Percentiles rank a stretch among this genome's conserved stretches.
phyloP scores from a whole-genome alignment of 1,140 invertebrate species.

The Sarcophaga bullata region DNA sequence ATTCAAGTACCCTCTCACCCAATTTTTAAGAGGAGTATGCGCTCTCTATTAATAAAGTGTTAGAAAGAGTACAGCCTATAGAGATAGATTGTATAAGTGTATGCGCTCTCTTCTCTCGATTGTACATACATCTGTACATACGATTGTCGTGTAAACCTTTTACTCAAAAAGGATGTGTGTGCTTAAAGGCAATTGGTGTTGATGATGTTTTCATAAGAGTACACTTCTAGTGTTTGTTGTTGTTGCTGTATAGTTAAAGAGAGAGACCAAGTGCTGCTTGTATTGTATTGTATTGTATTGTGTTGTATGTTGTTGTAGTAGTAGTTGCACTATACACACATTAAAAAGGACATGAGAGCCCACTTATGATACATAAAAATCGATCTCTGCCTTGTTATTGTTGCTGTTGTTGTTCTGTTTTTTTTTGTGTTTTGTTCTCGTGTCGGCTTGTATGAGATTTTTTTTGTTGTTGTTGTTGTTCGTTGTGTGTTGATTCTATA shows the following conservation, averaged over 20 bases:
- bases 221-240: background rate
- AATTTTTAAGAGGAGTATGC: slow-evolving; percentile 33
- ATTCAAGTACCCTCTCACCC: slow-evolving; percentile 26
- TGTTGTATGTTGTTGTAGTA: slow-evolving; percentile 48
- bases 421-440: background rate
- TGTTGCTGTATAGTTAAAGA: background rate
- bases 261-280: slow-evolving; percentile 34
- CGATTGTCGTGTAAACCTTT: background rate
- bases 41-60: background rate
- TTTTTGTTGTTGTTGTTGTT: slow-evolving; percentile 41
- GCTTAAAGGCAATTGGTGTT: slow-evolving; percentile 38
- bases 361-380: slow-evolving; percentile 54
- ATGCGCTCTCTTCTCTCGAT: background rate
- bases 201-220: slow-evolving; percentile 26
- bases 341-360: slow-evolving; percentile 66
- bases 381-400: slow-evolving; percentile 39
- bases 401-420: slow-evolving; percentile 16
- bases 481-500: background rate
- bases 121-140: background rate
- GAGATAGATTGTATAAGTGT: background rate
- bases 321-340: slow-evolving; percentile 48
- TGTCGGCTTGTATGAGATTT: slow-evolving; percentile 30
- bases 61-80: slow-evolving; percentile 19
- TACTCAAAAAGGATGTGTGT: slow-evolving; percentile 15
- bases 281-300: slow-evolving; percentile 33